Conservation (phyloP, 2,113 vertebrate species). For the Eira barbara region DNA sequence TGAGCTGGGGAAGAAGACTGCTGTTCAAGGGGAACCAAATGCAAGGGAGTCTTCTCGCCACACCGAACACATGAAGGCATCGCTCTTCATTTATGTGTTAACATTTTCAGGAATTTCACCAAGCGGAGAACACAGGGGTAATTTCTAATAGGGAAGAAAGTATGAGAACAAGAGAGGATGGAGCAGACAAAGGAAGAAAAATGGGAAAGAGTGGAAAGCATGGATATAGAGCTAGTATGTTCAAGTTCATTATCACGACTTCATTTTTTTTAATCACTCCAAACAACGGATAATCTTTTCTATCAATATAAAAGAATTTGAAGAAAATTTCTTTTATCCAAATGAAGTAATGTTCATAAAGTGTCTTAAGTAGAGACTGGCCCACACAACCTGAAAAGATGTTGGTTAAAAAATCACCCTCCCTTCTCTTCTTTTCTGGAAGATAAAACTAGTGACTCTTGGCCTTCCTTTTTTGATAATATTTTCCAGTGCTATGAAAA, state of each 20-base stretch:
- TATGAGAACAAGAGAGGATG: not conserved
- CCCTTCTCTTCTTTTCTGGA: not conserved
- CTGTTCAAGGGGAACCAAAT: not conserved
- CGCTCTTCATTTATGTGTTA: not conserved
- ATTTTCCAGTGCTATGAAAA: not conserved
- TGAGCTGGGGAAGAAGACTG: not conserved
- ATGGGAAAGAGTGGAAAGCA: not conserved
- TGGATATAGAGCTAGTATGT: not conserved
- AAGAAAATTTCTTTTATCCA: not conserved
- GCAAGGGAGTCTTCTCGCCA: not conserved
- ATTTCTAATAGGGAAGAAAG: not conserved
- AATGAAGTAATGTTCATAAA: not conserved
- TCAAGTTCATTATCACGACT: not conserved
- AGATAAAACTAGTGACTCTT: not conserved
- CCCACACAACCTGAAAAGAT: not conserved
- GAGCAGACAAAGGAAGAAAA: not conserved
- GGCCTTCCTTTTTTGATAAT: not conserved
- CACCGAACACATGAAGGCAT: accelerated
- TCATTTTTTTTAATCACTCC: not conserved
- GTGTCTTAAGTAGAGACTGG: not conserved
- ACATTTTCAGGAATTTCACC: not conserved
- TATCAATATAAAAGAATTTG: not conserved
- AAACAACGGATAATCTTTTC: not conserved
- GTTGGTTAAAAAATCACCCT: not conserved
- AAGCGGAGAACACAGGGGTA: not conserved